Evolutionary conservation across 2,113 vertebrate genomes (phyloP).

Genomic region (Sula dactylatra): DNA sequence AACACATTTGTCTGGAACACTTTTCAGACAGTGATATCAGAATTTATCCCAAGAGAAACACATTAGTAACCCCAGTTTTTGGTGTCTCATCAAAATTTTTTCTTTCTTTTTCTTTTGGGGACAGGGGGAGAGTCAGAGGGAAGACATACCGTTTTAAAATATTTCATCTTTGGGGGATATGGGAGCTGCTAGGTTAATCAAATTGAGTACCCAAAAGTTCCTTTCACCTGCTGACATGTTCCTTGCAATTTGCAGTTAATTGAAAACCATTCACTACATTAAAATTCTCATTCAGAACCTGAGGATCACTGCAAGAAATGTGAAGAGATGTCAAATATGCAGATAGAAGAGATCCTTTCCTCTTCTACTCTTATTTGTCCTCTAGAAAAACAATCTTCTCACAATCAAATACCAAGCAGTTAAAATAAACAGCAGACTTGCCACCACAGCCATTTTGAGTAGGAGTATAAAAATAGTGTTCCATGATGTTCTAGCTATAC

Average conservation of each 20-base stretch:
- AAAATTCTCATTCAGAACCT: neutral
- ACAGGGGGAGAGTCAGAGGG: neutral
- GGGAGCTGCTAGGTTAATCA: neutral
- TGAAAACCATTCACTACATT: neutral
- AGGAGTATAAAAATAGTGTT: neutral
- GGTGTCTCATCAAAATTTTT: fast-evolving
- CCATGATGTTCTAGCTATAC: neutral
- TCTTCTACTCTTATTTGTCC: neutral
- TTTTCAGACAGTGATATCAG: neutral
- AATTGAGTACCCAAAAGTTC: neutral
- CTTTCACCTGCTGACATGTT: neutral
- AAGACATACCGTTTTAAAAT: neutral
- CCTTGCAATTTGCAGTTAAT: neutral
- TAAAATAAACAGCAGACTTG: neutral
- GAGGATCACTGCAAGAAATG: neutral
- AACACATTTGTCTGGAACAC: neutral
- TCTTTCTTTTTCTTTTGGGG: neutral
- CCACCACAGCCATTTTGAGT: neutral
- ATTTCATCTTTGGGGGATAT: neutral
- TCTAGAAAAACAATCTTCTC: neutral
- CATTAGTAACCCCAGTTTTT: neutral
- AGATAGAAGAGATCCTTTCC: neutral
- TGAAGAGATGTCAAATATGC: neutral
- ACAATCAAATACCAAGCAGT: neutral
- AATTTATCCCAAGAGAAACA: neutral